Evolutionary conservation across 2,888 invertebrate species (phyloP), one percentile per base, ranked within the genome.

Genomic region (Onthophagus sagittarius): DNA sequence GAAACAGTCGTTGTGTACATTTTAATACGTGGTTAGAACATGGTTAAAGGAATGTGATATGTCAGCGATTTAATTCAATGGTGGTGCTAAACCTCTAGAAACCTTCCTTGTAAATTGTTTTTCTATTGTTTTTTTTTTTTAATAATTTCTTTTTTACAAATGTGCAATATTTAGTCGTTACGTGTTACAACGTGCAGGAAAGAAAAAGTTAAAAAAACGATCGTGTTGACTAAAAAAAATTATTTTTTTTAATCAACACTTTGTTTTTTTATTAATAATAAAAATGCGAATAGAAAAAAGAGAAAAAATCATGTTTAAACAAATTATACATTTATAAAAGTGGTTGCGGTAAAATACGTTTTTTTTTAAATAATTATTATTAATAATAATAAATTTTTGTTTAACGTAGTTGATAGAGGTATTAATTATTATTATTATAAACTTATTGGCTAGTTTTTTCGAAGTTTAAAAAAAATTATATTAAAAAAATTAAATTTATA

Each of bases 401-500:
- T 53, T 53, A 53, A 53, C 39, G 7, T 53, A 53, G 39, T 4
- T 9, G 39, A 53, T 53, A 53, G 39, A 53, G 23, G 23, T 23
- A 23, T 53, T 53, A 53, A 53, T 53, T 53, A 53, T 53, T 53
- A 53, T 53, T 53, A 53, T 53, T 53, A 23, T 23, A 23, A 23
- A 23, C 1, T 53, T 53, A 53, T 53, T 53, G 39, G 39, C 39
- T 53, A 53, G 39, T 53, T 53, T 53, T 53, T 11, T 7, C 39
- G 11, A 53, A 9, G 7, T 53, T 53, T 53, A 9, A 53, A 53
- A 53, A 53, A 53, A 53, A 53, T 53, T 53, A 53, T 9, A 67
- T 23, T 23, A 32, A 67, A 67, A 67, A 23, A 15, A 67, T 15
- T 23, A 67, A 67, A 67, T 14, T 67, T 67, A 32, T 67, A 64